phyloP scores from a whole-genome alignment of 2,888 invertebrate genomes.

The Seira sanloemensis region DNA sequence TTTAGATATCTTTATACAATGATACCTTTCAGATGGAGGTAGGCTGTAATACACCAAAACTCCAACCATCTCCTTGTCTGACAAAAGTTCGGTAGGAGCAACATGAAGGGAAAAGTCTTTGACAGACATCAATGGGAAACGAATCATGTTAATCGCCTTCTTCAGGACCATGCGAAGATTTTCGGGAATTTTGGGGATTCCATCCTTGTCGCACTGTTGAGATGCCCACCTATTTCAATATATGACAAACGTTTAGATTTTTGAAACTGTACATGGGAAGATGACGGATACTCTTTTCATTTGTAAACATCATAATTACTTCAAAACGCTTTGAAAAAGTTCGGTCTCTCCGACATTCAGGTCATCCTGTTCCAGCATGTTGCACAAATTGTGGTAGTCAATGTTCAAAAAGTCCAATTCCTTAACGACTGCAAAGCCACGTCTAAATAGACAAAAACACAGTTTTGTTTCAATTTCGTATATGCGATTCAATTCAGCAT shows the following conservation, averaged over 20 bases:
- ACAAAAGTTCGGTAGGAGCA: constrained; percentile 66
- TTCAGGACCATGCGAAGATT: constrained; percentile 60
- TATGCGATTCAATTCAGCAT: not conserved
- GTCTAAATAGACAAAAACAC: constrained; percentile 29
- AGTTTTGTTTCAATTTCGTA: constrained; percentile 2
- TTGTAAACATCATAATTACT: constrained; percentile 31
- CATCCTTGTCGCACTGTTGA: constrained; percentile 63
- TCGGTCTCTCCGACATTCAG: constrained; percentile 69
- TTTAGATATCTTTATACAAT: no score
- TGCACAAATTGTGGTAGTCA: constrained; percentile 59
- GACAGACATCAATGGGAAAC: constrained; percentile 69
- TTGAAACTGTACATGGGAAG: no score
- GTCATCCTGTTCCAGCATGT: constrained; percentile 65
- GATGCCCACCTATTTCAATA: constrained; percentile 59
- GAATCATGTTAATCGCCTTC: constrained; percentile 59
- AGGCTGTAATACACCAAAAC: constrained; percentile 68
- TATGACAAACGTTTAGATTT: not conserved
- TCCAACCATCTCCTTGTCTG: constrained; percentile 70
- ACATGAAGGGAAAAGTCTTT: constrained; percentile 69
- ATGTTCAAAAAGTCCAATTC: constrained; percentile 67
- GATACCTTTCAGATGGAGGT: constrained; percentile 68
- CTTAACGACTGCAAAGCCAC: constrained; percentile 67
- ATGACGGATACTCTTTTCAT: not conserved
- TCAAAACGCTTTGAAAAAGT: constrained; percentile 62
- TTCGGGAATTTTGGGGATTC: constrained; percentile 60